Evolutionary conservation across 2,888 invertebrate genomes (phyloP), one percentile per base, ranked within the genome.

Genomic region (Andricus quercusramuli): DNA sequence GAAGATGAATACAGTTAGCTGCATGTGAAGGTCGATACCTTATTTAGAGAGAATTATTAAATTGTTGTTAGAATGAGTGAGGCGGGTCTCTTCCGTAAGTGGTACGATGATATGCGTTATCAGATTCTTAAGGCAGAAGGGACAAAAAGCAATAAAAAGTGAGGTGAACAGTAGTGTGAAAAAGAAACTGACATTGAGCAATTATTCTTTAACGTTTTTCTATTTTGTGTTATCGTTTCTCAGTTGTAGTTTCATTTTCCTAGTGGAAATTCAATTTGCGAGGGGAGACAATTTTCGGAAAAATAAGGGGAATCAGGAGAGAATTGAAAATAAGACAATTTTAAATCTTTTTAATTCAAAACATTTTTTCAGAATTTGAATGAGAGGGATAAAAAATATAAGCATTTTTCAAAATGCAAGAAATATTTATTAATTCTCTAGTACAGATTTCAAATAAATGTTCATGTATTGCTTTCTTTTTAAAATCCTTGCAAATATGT

Each of bases 131-230:
- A 37, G 8, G 37, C 37, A 37, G 9, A 37, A 37, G 37, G 9
- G 9, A 37, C 37, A 37, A 37, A 37, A 37, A 8, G 37, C 8
- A 37, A 37, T 37, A 37, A 8, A 37, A 37, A 37, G 37, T 37
- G 37, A 37, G 37, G 8, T 9, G 37, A 37, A 37, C 37, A 37
- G 37, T 37, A 37, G 6, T 76, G 8, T 78, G 70, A 17, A 74
- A 78, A 22, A 80, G 41, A 15, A 79, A 66, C 17, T 90, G 5
- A 85, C 85, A 0, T 15, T 89, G 65, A 74, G 84, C 8, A 86
- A 90, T 79, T 87, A 87, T n/a, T 83, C 84, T 2, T 79, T 89
- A 20, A 84, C 85, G 4, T 88, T 90, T 77, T 11, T 84, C 20
- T 81, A 83, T 32, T 81, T 89, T 13, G 44, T 81, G 1, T n/a